phyloP scores from a whole-genome alignment of 2,113 vertebrate species.

The Garra rufa region DNA sequence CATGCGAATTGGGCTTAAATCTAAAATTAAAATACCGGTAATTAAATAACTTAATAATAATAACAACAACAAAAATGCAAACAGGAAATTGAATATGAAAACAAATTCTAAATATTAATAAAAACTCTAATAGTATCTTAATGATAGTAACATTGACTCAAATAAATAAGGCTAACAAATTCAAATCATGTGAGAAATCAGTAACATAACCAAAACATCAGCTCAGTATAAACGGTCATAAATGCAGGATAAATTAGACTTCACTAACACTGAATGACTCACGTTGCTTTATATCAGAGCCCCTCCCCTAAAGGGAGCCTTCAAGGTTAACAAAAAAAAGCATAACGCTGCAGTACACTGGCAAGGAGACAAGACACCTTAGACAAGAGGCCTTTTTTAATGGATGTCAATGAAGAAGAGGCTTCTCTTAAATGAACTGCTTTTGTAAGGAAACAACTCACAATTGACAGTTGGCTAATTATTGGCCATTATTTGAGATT shows the following conservation, averaged over 20 bases:
- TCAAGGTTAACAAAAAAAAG: conserved; percentile 20
- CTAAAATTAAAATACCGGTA: too few relatives aligned
- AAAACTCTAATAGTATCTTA: background rate
- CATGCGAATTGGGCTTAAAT: too few relatives aligned
- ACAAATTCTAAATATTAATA: conserved; percentile 51
- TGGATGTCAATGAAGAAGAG: background rate
- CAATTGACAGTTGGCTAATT: background rate
- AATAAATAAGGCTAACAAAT: background rate
- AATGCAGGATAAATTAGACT: background rate
- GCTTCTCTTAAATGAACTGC: background rate
- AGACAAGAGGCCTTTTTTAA: background rate
- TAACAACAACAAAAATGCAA: too few relatives aligned
- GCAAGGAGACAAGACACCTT: background rate
- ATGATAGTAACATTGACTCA: background rate
- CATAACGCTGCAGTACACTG: background rate
- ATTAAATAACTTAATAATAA: too few relatives aligned
- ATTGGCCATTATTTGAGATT: background rate
- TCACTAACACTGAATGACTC: background rate
- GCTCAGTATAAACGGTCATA: background rate
- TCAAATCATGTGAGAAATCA: background rate
- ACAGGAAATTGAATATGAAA: background rate
- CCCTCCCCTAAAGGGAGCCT: background rate
- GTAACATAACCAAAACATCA: background rate
- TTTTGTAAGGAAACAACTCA: background rate
- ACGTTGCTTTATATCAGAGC: background rate